Conservation (phyloP, 92 coral and sea anemone genomes). For the Heteractis magnifica region DNA sequence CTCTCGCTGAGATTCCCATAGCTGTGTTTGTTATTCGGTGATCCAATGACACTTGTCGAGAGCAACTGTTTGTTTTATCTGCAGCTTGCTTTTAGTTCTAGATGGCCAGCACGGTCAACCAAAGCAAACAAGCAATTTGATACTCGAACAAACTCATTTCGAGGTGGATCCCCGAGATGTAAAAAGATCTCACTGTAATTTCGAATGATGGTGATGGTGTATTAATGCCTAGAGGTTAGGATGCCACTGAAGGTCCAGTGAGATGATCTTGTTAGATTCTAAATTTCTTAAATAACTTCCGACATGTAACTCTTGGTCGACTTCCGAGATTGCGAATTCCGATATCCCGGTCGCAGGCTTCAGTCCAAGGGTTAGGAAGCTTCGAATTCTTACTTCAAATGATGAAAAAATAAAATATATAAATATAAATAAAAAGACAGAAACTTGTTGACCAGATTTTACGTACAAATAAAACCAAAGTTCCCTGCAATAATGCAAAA, state of each 20-base stretch:
- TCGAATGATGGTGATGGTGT: background rate
- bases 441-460: background rate
- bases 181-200: background rate
- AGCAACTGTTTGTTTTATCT: conserved; percentile 14
- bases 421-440: background rate
- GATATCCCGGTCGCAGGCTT: background rate
- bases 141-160: background rate
- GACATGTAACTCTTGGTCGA: conserved; percentile 22
- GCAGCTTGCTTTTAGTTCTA: conserved; percentile 21
- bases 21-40: conserved; percentile 23
- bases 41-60: conserved; percentile 17
- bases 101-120: conserved; percentile 7
- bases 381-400: conserved; percentile 8
- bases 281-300: conserved; percentile 34
- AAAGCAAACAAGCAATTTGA: conserved; percentile 25
- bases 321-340: conserved; percentile 49
- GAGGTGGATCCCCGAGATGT: background rate
- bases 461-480: background rate
- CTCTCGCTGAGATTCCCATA: background rate
- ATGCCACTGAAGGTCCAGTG: background rate
- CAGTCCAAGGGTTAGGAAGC: conserved; percentile 14
- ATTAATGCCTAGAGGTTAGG: background rate
- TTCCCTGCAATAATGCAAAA: background rate
- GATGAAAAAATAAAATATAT: background rate
- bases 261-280: conserved; percentile 14